These are phyloP conservation scores for Syngnathus scovelli DNA, from an alignment of 2,113 vertebrate genomes.

Conservation along the genomic window DNA sequence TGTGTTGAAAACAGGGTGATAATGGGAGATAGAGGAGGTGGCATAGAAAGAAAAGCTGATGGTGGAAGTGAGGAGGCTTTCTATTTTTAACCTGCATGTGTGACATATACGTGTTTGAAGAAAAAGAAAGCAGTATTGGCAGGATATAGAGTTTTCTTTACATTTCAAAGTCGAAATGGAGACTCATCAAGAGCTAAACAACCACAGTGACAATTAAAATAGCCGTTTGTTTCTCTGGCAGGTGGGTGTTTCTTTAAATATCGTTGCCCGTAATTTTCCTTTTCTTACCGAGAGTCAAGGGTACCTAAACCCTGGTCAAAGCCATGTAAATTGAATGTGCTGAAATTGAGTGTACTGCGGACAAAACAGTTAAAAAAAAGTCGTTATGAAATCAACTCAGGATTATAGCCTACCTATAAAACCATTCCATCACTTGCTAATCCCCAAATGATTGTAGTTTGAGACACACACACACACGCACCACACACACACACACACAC, in stretches of 20 bases:
- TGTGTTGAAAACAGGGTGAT: constrained; percentile 46
- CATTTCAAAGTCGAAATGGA: constrained; percentile 11
- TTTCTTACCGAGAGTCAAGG: constrained; percentile 19
- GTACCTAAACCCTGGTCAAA: constrained; percentile 30
- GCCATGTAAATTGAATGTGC: constrained; percentile 33
- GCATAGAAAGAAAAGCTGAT: constrained; percentile 40
- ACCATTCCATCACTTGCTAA: constrained; percentile 52
- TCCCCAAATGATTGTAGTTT: constrained; percentile 52
- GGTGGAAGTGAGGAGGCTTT: constrained; percentile 52
- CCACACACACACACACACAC: background rate
- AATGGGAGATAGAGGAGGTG: constrained; percentile 37
- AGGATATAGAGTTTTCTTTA: constrained; percentile 8
- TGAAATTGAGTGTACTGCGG: constrained; percentile 33
- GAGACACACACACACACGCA: constrained; percentile 13
- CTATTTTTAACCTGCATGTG: constrained; percentile 65
- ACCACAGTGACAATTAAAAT: constrained; percentile 12
- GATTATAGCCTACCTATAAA: constrained; percentile 47
- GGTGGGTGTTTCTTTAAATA: constrained; percentile 15
- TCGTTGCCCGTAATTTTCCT: constrained; percentile 22
- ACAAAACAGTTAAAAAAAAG: constrained; percentile 26
- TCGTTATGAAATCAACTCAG: constrained; percentile 55
- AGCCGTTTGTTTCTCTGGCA: constrained; percentile 34
- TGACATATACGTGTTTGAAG: constrained; percentile 59
- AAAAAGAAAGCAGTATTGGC: constrained; percentile 22
- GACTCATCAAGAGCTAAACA: constrained; percentile 14